phyloP scores from a whole-genome alignment of 2,113 vertebrate genomes.

The Phocoena phocoena region DNA sequence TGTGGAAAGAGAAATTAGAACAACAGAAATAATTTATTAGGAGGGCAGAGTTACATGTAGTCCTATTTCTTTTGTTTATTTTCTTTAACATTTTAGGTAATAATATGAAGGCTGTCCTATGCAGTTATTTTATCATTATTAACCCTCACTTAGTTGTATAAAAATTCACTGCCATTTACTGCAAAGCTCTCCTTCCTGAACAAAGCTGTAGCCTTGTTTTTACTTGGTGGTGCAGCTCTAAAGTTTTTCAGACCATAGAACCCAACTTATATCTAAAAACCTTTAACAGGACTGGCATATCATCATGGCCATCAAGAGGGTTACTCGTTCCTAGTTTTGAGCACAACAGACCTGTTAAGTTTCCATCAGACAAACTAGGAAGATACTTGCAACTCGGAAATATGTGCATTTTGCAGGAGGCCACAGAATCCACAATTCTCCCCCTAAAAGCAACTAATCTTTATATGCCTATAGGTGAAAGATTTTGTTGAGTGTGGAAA shows the following conservation, averaged over 20 bases:
- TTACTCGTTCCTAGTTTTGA: neutral
- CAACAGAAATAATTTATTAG: constrained; percentile 1
- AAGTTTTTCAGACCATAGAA: neutral
- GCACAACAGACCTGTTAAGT: neutral
- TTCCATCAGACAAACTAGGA: neutral
- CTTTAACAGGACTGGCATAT: neutral
- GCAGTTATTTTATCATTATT: neutral
- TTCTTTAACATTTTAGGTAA: neutral
- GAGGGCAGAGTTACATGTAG: neutral
- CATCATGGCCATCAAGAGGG: neutral
- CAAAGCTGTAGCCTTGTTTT: neutral
- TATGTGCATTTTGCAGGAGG: neutral
- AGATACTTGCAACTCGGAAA: neutral
- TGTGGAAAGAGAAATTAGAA: constrained; percentile 27
- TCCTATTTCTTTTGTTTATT: constrained; percentile 32
- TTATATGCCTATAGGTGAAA: neutral
- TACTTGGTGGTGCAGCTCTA: neutral
- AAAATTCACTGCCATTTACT: neutral
- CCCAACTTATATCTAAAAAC: neutral
- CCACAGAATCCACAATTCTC: neutral
- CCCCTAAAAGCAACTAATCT: neutral
- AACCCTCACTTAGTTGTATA: neutral
- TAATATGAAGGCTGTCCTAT: neutral
- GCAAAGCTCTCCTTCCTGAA: neutral
- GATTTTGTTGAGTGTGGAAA: neutral